phyloP scores from a whole-genome alignment of 2,888 invertebrate species.

The Cordilura impudica region DNA sequence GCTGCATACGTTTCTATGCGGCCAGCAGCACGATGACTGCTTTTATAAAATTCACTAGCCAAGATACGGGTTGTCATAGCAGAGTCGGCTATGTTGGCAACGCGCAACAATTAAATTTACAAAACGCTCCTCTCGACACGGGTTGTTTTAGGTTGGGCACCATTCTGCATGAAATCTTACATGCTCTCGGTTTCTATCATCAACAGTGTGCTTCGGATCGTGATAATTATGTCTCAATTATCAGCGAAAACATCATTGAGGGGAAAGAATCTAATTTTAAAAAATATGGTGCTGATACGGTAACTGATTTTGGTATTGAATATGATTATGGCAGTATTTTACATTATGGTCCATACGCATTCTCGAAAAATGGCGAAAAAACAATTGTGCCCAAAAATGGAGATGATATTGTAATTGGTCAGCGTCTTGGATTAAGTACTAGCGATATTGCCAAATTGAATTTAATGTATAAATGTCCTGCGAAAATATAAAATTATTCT shows the following conservation, averaged over 20 bases:
- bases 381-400: slow-evolving; percentile 81
- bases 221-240: slow-evolving; percentile 83
- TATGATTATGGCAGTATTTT: slow-evolving; percentile 89
- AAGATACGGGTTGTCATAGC: slow-evolving; percentile 85
- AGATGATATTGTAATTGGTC: slow-evolving; percentile 66
- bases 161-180: slow-evolving; percentile 87
- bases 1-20: slow-evolving; percentile 84
- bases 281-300: slow-evolving; percentile 80
- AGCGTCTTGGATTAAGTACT: slow-evolving; percentile 64
- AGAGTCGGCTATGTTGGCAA: slow-evolving; percentile 83
- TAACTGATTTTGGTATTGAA: slow-evolving; percentile 81
- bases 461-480: slow-evolving; percentile 66
- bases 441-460: slow-evolving; percentile 62
- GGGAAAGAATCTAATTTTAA: slow-evolving; percentile 84
- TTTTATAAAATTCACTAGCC: slow-evolving; percentile 65
- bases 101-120: slow-evolving; percentile 68
- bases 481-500: too few species aligned
- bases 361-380: slow-evolving; percentile 83
- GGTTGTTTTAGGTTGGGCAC: slow-evolving; percentile 78
- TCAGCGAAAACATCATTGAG: slow-evolving; percentile 75
- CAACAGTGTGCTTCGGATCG: slow-evolving; percentile 87
- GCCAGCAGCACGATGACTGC: slow-evolving; percentile 75
- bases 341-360: slow-evolving; percentile 87
- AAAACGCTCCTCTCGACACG: slow-evolving; percentile 61
- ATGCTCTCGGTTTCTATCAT: slow-evolving; percentile 87